Evolutionary conservation across 2,797 vertebrate genomes (phyloP).

Genomic region (Rhinatrema bivittatum): DNA sequence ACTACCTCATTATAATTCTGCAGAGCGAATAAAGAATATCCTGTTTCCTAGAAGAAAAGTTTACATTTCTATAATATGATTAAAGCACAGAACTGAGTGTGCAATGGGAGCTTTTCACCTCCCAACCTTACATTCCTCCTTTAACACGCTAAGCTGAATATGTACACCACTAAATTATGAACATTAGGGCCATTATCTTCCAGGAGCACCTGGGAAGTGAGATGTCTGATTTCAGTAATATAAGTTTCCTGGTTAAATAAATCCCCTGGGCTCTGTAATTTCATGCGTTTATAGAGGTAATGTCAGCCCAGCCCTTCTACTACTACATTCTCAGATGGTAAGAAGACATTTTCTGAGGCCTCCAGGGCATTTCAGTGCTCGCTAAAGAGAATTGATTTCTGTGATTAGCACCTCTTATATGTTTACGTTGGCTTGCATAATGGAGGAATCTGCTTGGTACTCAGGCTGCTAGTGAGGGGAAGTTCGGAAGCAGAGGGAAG

Average conservation of each 20-base stretch:
- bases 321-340: conserved; percentile 29
- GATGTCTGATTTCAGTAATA: conserved; percentile 61
- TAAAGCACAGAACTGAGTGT: too few species aligned
- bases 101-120: conserved; percentile 40
- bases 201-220: conserved; percentile 54
- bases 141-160: conserved; percentile 41
- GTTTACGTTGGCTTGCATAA: too few species aligned
- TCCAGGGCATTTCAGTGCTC: conserved; percentile 43
- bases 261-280: conserved; percentile 44
- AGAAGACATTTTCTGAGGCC: conserved; percentile 41
- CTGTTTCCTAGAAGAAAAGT: too few species aligned
- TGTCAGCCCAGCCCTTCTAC: conserved; percentile 16
- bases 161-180: conserved; percentile 45
- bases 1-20: too few species aligned
- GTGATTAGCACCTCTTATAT: conserved; percentile 29
- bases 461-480: too few species aligned
- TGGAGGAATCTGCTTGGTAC: too few species aligned
- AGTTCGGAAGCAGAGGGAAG: too few species aligned
- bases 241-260: conserved; percentile 56
- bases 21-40: too few species aligned
- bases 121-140: conserved; percentile 34
- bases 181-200: conserved; percentile 50
- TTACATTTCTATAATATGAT: too few species aligned
- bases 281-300: conserved; percentile 41
- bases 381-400: conserved; percentile 42